Evolutionary conservation across 1,140 invertebrate genomes (phyloP).

Genomic region (Lamellibrachia luymesi): DNA sequence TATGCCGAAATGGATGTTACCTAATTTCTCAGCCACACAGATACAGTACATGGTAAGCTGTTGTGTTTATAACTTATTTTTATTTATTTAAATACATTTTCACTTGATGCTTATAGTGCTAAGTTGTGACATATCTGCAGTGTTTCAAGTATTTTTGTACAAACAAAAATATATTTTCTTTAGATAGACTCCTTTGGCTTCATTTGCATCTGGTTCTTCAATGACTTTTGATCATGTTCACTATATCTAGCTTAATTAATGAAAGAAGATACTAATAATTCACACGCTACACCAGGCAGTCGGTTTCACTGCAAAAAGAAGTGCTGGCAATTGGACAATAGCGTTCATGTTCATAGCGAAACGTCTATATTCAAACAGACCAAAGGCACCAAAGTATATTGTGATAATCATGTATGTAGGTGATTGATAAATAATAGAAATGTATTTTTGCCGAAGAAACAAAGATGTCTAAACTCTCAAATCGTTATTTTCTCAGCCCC

Average conservation of each 20-base stretch:
- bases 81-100: not conserved
- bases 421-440: slow-evolving; percentile 2
- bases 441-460: not conserved
- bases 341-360: not conserved
- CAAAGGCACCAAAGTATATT: not conserved
- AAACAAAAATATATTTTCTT: not conserved
- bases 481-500: not conserved
- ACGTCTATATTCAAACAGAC: not conserved
- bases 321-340: not conserved
- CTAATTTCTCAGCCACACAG: slow-evolving; percentile 18
- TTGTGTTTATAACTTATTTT: not conserved
- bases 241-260: not conserved
- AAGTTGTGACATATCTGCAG: not conserved
- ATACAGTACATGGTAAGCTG: slow-evolving; percentile 21
- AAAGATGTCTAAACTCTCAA: not conserved
- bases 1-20: slow-evolving; percentile 17
- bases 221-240: not conserved
- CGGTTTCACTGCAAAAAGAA: not conserved
- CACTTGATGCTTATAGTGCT: not conserved
- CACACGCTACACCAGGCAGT: not conserved
- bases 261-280: not conserved
- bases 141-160: not conserved
- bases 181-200: not conserved
- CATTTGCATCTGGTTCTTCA: not conserved
- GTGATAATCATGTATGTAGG: not conserved